phyloP scores from a whole-genome alignment of 2,113 vertebrate genomes.

The Agelaius phoeniceus region DNA sequence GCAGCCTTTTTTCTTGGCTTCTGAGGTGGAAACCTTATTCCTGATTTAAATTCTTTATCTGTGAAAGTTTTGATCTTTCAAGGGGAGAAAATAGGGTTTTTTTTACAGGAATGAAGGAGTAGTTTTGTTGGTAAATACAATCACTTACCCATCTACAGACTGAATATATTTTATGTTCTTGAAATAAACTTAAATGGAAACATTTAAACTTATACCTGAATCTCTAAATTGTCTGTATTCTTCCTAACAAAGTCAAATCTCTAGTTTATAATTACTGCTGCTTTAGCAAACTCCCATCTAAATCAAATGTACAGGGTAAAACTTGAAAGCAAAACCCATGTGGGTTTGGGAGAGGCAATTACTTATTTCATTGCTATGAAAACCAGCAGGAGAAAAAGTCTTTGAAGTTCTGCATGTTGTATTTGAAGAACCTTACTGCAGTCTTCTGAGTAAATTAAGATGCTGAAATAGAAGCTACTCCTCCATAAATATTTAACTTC shows the following conservation, averaged over 20 bases:
- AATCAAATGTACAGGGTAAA: background rate
- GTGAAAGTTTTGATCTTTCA: background rate
- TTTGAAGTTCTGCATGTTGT: background rate
- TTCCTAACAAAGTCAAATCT: background rate
- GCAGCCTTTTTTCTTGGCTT: background rate
- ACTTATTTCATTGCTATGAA: background rate
- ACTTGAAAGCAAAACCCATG: background rate
- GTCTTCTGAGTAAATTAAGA: background rate
- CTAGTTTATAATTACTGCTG: background rate
- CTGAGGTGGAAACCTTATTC: background rate
- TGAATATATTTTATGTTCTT: background rate
- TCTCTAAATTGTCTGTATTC: background rate
- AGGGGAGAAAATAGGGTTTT: background rate
- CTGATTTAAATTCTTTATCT: background rate
- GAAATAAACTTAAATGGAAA: background rate
- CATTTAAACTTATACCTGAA: background rate
- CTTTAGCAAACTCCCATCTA: background rate
- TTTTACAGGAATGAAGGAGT: background rate
- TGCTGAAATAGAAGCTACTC: background rate
- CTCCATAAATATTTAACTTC: background rate
- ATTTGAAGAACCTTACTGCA: background rate
- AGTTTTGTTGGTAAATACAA: background rate
- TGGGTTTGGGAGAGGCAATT: background rate
- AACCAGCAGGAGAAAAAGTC: background rate
- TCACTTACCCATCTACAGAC: background rate